phyloP scores from a whole-genome alignment of 2,113 vertebrate genomes.

The Stomatorhinus ivindoensis region DNA sequence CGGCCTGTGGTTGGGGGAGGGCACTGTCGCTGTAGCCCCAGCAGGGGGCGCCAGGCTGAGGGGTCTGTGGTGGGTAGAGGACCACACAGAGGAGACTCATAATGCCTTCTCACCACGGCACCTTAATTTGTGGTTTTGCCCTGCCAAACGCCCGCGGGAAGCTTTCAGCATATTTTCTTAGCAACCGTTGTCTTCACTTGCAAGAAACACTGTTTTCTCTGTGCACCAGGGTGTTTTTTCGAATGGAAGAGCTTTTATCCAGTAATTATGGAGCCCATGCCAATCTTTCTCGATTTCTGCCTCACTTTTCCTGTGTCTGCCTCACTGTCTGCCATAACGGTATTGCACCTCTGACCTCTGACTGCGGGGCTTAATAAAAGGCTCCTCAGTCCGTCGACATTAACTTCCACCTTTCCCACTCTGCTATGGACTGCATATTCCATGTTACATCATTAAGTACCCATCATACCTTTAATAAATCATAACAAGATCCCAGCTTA shows the following conservation, averaged over 20 bases:
- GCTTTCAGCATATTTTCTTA: conserved; percentile 44
- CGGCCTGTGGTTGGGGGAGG: conserved; percentile 31
- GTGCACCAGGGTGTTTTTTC: conserved; percentile 21
- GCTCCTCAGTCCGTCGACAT: background rate
- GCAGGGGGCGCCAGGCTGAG: conserved; percentile 45
- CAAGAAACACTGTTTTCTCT: conserved; percentile 34
- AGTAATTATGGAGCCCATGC: conserved; percentile 19
- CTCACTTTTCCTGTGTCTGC: background rate
- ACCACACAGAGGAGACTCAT: conserved; percentile 55
- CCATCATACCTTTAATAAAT: background rate
- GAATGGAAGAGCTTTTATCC: conserved; percentile 22
- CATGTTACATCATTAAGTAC: background rate
- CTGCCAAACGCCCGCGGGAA: conserved; percentile 39
- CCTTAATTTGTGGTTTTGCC: conserved; percentile 50
- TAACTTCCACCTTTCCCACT: background rate
- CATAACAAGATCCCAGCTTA: background rate
- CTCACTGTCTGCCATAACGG: background rate
- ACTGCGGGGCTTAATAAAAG: conserved; percentile 3
- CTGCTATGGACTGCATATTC: background rate
- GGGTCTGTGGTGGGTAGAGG: conserved; percentile 36
- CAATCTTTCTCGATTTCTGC: conserved; percentile 10
- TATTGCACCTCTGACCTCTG: conserved; percentile 4
- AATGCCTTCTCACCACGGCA: conserved; percentile 40
- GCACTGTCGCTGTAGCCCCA: conserved; percentile 43
- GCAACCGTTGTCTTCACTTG: conserved; percentile 33